These are phyloP conservation scores for Tromatobia lineatoria DNA, from an alignment of 2,888 invertebrate species.

Conservation along the genomic window DNA sequence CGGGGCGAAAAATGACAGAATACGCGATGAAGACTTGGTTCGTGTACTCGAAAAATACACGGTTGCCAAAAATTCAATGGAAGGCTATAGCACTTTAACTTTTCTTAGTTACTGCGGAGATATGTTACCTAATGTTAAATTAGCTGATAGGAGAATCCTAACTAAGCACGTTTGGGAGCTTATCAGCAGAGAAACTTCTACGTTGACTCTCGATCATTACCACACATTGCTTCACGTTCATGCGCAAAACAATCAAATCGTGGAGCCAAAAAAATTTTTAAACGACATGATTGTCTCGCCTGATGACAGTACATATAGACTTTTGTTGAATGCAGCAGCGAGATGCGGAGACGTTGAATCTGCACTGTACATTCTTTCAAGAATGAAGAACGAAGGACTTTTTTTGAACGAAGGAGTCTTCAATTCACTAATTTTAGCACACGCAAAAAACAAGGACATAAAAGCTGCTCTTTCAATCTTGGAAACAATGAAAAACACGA, in stretches of 20 bases:
- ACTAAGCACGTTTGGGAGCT: slow-evolving; percentile 87
- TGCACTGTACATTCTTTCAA: slow-evolving; percentile 87
- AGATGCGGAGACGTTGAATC: slow-evolving; percentile 87
- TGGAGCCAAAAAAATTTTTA: slow-evolving; percentile 86
- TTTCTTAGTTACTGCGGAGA: slow-evolving; percentile 88
- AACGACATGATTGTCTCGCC: slow-evolving; percentile 85
- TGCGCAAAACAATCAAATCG: slow-evolving; percentile 87
- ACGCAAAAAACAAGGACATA: slow-evolving; percentile 84
- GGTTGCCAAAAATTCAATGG: neutral
- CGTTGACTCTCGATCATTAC: slow-evolving; percentile 86
- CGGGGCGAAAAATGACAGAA: neutral
- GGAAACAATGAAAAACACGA: slow-evolving; percentile 87
- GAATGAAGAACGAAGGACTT: slow-evolving; percentile 87
- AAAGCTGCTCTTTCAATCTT: slow-evolving; percentile 86
- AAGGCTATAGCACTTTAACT: slow-evolving; percentile 78
- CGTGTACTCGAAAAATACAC: slow-evolving; percentile 16
- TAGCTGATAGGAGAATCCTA: slow-evolving; percentile 85
- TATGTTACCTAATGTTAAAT: slow-evolving; percentile 86
- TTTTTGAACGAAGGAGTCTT: slow-evolving; percentile 88
- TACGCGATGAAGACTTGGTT: slow-evolving; percentile 9
- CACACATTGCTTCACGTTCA: slow-evolving; percentile 87
- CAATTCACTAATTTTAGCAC: slow-evolving; percentile 88
- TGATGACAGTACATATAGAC: slow-evolving; percentile 87
- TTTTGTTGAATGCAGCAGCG: slow-evolving; percentile 86
- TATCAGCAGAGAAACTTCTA: slow-evolving; percentile 85